Evolutionary conservation across 1,140 invertebrate genomes (phyloP).

Genomic region (Bombus waltoni): DNA sequence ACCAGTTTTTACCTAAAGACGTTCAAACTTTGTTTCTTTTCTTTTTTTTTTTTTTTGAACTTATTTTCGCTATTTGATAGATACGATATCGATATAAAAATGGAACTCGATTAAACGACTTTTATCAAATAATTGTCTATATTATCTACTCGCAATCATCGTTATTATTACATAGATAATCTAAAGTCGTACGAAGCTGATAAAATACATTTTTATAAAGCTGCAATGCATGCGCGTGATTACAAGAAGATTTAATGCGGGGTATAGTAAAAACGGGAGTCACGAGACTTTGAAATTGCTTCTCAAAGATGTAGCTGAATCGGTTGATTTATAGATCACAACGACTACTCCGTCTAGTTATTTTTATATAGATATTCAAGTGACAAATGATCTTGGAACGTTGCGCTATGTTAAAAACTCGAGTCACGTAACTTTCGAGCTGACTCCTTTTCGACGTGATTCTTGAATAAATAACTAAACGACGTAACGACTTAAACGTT

Average conservation of each 20-base stretch:
- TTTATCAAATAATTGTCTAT: too few species aligned
- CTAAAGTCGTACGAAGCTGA: not conserved
- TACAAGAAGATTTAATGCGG: slow-evolving; percentile 6
- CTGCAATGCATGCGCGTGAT: slow-evolving; percentile 1
- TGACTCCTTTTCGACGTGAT: not conserved
- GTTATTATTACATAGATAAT: not conserved
- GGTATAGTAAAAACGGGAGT: slow-evolving; percentile 7
- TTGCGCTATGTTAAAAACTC: slow-evolving; percentile 9
- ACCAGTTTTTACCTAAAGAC: too few species aligned
- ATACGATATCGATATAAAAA: not conserved
- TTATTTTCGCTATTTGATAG: too few species aligned
- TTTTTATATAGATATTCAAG: slow-evolving; percentile 29
- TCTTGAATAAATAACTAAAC: not conserved
- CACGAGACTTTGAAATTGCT: slow-evolving; percentile 25
- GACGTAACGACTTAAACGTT: not conserved
- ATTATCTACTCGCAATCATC: too few species aligned
- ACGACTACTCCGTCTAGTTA: not conserved
- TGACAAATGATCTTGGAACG: slow-evolving; percentile 13
- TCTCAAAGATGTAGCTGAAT: slow-evolving; percentile 35
- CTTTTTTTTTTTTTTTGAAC: too few species aligned
- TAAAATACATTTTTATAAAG: not conserved
- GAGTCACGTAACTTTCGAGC: slow-evolving; percentile 11
- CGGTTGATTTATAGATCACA: slow-evolving; percentile 34
- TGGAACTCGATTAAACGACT: not conserved
- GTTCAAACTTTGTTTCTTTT: too few species aligned